Evolutionary conservation across 2,888 invertebrate genomes (phyloP), one percentile per base, ranked within the genome.

Genomic region (Tryphoninae sp.): DNA sequence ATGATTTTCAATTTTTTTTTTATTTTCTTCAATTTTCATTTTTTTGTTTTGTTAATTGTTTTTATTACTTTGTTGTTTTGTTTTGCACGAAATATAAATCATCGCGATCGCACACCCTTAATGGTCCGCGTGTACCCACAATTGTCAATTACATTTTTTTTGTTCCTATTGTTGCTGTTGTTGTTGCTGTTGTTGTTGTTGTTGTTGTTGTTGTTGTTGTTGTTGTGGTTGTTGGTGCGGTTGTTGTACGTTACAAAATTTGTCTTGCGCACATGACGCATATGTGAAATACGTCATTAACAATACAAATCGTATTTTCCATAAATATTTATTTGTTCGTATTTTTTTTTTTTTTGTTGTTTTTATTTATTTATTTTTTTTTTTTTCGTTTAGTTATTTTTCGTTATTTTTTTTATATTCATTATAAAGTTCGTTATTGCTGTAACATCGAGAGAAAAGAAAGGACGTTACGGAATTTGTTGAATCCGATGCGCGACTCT

Each of bases 381-480:
- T 74, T 65, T 62, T 68, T 22, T 58, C 65, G 69, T 74, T 67
- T 33, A 33, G 23, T 26, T 78, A 23, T 33, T 49, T 64, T 71
- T 69, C 7, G n/a, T 49, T 72, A 19, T 64, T 64, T 22, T 22
- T 71, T 71, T 71, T 72, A 51, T 61, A 75, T 16, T 73, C 42
- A 69, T 74, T 79, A 82, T 76, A 82, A 81, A 79, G 69, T 55
- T 81, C 69, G 58, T 81, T 82, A 79, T 76, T 79, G 78, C 82
- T 79, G 82, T 76, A 72, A 82, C 82, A 79, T 82, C 79, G 79
- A 82, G 81, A 82, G 33, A 33, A 33, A 33, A 33, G 33, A 33
- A 33, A 33, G 33, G 33, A 33, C 33, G 33, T 33, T 33, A 33
- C 33, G 33, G 6, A 33, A 33, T 33, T 33, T 33, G 33, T 33